Conservation (phyloP, 2,797 vertebrate genomes). For the Champsocephalus gunnari region DNA sequence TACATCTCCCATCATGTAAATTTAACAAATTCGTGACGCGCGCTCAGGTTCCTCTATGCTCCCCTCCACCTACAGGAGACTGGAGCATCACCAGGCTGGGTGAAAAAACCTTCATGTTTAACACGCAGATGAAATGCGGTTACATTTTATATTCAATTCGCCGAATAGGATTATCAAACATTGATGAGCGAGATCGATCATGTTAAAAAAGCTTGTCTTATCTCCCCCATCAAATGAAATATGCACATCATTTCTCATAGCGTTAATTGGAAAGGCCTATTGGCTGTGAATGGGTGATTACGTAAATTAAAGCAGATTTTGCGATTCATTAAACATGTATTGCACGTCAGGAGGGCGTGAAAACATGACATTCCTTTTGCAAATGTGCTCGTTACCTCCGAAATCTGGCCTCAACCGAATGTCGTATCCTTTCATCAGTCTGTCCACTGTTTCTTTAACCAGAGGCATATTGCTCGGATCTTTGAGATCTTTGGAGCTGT, state of each 20-base stretch:
- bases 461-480: conserved; percentile 99
- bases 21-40: conserved; percentile 73
- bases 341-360: conserved; percentile 75
- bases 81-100: conserved; percentile 53
- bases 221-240: conserved; percentile 62
- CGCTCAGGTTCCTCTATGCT: conserved; percentile 57
- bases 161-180: conserved; percentile 58
- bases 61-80: conserved; percentile 70
- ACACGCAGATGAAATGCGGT: conserved; percentile 40
- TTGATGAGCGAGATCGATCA: conserved; percentile 71
- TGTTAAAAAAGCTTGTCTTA: conserved; percentile 53
- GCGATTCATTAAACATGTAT: conserved; percentile 80
- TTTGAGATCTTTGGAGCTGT: conserved; percentile 94
- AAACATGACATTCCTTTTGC: conserved; percentile 69
- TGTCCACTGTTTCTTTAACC: conserved; percentile 99
- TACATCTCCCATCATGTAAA: conserved; percentile 67
- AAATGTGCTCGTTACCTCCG: conserved; percentile 90
- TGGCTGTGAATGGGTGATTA: conserved; percentile 70
- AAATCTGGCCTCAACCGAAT: conserved; percentile 99
- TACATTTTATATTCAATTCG: conserved; percentile 51
- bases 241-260: conserved; percentile 56
- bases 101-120: conserved; percentile 26
- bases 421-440: conserved; percentile 99
- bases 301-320: conserved; percentile 79
- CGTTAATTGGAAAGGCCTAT: conserved; percentile 65